A percentile compares a stretch with the other conserved stretches of the same genome.
Conservation (phyloP, 2,888 invertebrate species). For the Drosophila hawaiiensis region DNA sequence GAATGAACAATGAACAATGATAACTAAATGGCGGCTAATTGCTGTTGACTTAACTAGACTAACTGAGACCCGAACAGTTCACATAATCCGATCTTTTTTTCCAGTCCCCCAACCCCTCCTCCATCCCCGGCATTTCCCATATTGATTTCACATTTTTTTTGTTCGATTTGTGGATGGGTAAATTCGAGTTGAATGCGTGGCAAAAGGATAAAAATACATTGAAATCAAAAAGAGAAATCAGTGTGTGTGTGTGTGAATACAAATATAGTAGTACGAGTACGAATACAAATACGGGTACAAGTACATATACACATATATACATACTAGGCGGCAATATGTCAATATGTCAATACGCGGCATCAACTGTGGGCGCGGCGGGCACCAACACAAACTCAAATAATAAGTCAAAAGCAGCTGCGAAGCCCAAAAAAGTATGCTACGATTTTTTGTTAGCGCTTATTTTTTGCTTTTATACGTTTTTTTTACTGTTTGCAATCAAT, state of each 20-base stretch:
- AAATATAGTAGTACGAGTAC: slow-evolving; percentile 11
- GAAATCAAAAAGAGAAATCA: slow-evolving; percentile 10
- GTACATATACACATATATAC: slow-evolving; percentile 14
- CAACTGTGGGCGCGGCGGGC: slow-evolving; percentile 38
- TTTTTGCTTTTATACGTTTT: slow-evolving; percentile 24
- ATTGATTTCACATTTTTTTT: slow-evolving; percentile 2
- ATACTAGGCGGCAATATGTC: slow-evolving; percentile 7
- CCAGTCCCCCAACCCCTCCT: neutral
- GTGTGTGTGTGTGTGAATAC: slow-evolving; percentile 6
- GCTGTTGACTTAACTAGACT: slow-evolving; percentile 44
- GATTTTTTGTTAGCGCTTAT: slow-evolving; percentile 28
- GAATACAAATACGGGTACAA: slow-evolving; percentile 16
- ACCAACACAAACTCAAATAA: slow-evolving; percentile 30
- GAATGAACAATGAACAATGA: slow-evolving; percentile 7
- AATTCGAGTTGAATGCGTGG: slow-evolving; percentile 38
- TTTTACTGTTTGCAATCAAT: slow-evolving; percentile 63
- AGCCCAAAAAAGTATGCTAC: slow-evolving; percentile 80
- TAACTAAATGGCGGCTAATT: slow-evolving; percentile 50
- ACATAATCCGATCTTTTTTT: neutral
- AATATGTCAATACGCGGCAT: slow-evolving; percentile 39
- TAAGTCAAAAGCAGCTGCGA: slow-evolving; percentile 60
- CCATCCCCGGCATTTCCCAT: neutral
- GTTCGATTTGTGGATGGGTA: slow-evolving; percentile 28
- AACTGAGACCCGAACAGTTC: slow-evolving; percentile 22
- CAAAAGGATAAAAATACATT: slow-evolving; percentile 6